These are phyloP conservation scores for Toxotes jaculatrix DNA, from an alignment of 2,113 vertebrate species.

Conservation along the genomic window DNA sequence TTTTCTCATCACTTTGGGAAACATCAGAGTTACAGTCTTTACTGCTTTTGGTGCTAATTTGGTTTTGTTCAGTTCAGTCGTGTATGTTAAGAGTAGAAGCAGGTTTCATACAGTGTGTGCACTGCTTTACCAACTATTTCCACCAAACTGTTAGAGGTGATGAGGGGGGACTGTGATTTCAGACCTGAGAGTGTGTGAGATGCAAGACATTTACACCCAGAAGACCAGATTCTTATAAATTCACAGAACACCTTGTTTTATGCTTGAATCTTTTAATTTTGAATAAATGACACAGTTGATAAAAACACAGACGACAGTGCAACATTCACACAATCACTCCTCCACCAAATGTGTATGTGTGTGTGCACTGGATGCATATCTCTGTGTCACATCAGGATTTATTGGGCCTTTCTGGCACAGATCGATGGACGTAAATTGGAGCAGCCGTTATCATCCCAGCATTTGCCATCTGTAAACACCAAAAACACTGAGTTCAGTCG, in stretches of 20 bases:
- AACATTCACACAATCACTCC: neutral
- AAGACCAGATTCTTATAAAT: neutral
- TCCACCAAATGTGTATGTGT: neutral
- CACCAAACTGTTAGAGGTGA: too few relatives aligned
- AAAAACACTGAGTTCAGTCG: neutral
- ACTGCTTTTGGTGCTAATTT: too few relatives aligned
- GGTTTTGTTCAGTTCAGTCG: too few relatives aligned
- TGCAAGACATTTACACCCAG: neutral
- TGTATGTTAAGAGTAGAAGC: too few relatives aligned
- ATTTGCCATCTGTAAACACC: neutral
- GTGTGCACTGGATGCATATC: neutral
- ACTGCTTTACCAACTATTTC: too few relatives aligned
- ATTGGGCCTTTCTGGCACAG: neutral
- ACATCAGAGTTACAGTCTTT: too few relatives aligned
- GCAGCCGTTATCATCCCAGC: neutral
- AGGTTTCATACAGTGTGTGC: too few relatives aligned
- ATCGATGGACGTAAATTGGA: neutral
- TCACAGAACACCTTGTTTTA: neutral
- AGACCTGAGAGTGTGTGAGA: too few relatives aligned
- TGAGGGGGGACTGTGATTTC: too few relatives aligned
- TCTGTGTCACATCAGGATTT: neutral
- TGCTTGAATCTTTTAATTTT: neutral
- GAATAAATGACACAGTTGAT: neutral
- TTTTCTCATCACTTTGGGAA: too few relatives aligned
- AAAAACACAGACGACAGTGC: neutral